These are phyloP conservation scores for Synergus gifuensis DNA, from an alignment of 2,888 invertebrate species.

Conservation along the genomic window DNA sequence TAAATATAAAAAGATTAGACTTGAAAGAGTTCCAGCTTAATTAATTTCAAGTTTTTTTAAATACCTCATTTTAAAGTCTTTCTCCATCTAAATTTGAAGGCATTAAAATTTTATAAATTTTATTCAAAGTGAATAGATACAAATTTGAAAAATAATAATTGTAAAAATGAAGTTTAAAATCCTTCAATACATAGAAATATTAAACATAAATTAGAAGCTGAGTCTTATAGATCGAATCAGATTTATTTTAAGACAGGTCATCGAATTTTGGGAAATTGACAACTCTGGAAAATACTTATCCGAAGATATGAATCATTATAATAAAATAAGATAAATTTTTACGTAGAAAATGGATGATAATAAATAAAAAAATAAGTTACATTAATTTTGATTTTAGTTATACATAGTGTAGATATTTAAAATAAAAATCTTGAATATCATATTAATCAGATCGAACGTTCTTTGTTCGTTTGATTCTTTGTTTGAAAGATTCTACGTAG, in stretches of 20 bases:
- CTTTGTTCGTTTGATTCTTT: constrained; percentile 53
- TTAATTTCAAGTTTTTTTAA: not conserved
- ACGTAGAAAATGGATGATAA: not conserved
- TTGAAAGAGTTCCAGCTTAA: not conserved
- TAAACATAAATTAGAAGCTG: not conserved
- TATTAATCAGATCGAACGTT: constrained; percentile 14
- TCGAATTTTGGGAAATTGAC: not conserved
- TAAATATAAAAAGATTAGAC: not conserved
- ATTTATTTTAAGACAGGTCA: not conserved
- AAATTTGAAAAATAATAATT: too few species aligned
- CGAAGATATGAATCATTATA: not conserved
- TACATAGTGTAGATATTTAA: not conserved
- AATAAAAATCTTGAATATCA: not conserved
- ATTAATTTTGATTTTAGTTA: not conserved
- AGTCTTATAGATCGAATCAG: not conserved
- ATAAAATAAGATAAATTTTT: not conserved
- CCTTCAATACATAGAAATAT: not conserved
- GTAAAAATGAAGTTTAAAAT: not conserved
- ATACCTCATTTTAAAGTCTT: not conserved
- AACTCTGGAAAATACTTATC: not conserved
- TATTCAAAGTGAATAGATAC: too few species aligned
- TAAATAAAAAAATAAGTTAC: not conserved
- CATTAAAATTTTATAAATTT: not conserved
- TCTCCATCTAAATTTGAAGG: not conserved
- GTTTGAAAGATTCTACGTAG: constrained; percentile 57